phyloP scores from a whole-genome alignment of 2,113 vertebrate species.

The Cranoglanis bouderius region DNA sequence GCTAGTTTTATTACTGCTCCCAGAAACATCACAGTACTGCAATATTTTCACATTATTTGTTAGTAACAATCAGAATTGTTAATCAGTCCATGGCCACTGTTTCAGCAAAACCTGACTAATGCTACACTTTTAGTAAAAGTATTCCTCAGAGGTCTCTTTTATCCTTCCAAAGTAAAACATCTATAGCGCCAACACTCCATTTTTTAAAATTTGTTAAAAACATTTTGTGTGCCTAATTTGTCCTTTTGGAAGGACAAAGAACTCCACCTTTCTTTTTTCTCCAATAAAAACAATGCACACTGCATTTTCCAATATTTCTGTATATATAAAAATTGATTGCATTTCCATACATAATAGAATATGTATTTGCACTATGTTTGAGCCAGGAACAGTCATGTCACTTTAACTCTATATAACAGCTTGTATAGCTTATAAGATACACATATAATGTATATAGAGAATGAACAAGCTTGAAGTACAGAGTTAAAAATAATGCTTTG shows the following conservation, averaged over 20 bases:
- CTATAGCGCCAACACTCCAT: neutral
- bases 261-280: neutral
- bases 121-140: neutral
- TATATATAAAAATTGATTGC: conserved; percentile 55
- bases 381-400: conserved; percentile 52
- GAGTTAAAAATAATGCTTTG: conserved; percentile 71
- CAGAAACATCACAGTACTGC: conserved; percentile 8
- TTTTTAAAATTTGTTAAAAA: conserved; percentile 25
- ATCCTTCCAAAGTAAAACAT: conserved; percentile 1
- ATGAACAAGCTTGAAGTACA: conserved; percentile 54
- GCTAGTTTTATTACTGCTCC: neutral
- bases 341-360: conserved; percentile 51
- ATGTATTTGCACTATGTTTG: conserved; percentile 48
- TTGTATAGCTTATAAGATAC: conserved; percentile 46
- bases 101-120: neutral
- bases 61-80: neutral
- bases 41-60: neutral
- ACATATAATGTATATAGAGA: conserved; percentile 50
- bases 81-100: neutral
- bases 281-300: neutral
- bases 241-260: neutral
- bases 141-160: neutral
- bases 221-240: conserved; percentile 33
- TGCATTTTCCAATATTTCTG: conserved; percentile 28
- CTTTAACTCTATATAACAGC: conserved; percentile 58